Base-by-base conservation (phyloP, 2,888 invertebrate genomes). In the Thumatha senex region DNA sequence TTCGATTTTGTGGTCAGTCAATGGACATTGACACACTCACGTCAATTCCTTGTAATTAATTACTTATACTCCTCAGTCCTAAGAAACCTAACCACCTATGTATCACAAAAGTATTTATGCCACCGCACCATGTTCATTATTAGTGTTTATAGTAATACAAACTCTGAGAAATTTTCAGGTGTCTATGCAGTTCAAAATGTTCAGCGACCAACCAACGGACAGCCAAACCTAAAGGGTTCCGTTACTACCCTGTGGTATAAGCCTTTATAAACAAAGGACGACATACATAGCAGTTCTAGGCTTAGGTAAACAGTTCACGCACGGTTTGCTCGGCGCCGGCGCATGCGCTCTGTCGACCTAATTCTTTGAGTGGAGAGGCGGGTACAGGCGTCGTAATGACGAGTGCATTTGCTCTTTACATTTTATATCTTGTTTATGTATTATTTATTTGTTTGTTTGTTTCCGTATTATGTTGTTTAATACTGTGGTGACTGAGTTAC, bases 251-350 rank as follows among this genome's bases (percentile, higher is more conserved):
- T 24, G 2, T 24, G 5, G 18, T 24, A n/a, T n/a, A n/a, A 24
- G 18, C 18, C 18, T 24, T 24, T 4, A 24, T 24, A 60, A 54
- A 48, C 58, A 47, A 61, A 57, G 63, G 46, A 57, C 60, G 62
- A 46, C 55, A 60, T 67, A 63, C 61, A 64, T 56, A 56, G 60
- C 63, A 57, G 40, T 31, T 40, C 38, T 70, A 59, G 54, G 69
- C 71, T 76, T 76, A 72, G 71, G 78, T 74, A 74, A 78, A 75
- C 78, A 76, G 70, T 65, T 58, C 76, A 80, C 78, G 84, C 82
- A 77, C 79, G 78, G 75, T 67, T 73, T 66, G 71, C 58, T 56
- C 80, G 81, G 82, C 86, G 86, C 84, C 84, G 78, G 82, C 86
- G 83, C 80, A 74, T 65, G 69, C 64, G 58, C 69, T 63, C 72